Conservation (phyloP, 2,888 invertebrate genomes). For the Acleris holmiana region DNA sequence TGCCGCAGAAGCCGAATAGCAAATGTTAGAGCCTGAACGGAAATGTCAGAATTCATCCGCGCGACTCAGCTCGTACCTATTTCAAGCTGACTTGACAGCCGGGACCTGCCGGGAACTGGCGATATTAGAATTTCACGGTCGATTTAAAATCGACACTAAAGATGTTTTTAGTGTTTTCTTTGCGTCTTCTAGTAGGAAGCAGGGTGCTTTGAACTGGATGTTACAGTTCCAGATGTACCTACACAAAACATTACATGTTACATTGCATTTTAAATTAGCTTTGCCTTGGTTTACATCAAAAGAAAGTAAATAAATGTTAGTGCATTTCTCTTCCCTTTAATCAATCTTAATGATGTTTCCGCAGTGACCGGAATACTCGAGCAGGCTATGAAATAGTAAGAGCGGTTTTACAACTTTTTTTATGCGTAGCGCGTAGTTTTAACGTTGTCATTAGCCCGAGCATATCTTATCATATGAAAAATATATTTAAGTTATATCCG, state of each 20-base stretch:
- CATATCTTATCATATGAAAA: no score
- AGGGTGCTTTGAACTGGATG: slow-evolving; percentile 1
- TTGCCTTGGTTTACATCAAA: no score
- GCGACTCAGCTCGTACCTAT: slow-evolving; percentile 46
- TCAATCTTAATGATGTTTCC: slow-evolving; percentile 25
- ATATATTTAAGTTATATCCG: no score
- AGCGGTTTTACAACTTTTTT: slow-evolving; percentile 29
- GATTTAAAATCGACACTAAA: slow-evolving; percentile 17
- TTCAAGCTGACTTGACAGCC: slow-evolving; percentile 19
- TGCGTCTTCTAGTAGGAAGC: neutral
- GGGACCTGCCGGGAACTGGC: slow-evolving; percentile 10
- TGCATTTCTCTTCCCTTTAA: slow-evolving; percentile 17
- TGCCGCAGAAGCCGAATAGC: slow-evolving; percentile 36
- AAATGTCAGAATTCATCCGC: slow-evolving; percentile 46
- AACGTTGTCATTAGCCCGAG: no score
- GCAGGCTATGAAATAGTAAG: slow-evolving; percentile 28
- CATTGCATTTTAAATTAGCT: neutral
- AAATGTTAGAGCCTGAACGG: slow-evolving; percentile 38
- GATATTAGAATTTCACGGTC: slow-evolving; percentile 31
- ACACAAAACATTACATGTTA: neutral
- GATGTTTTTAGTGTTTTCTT: slow-evolving; percentile 20
- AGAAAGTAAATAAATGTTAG: neutral
- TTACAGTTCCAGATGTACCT: neutral
- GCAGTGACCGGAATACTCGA: slow-evolving; percentile 25
- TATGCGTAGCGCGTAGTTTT: no score